phyloP scores from a whole-genome alignment of 2,113 vertebrate genomes.

The Emydocephalus ijimae region DNA sequence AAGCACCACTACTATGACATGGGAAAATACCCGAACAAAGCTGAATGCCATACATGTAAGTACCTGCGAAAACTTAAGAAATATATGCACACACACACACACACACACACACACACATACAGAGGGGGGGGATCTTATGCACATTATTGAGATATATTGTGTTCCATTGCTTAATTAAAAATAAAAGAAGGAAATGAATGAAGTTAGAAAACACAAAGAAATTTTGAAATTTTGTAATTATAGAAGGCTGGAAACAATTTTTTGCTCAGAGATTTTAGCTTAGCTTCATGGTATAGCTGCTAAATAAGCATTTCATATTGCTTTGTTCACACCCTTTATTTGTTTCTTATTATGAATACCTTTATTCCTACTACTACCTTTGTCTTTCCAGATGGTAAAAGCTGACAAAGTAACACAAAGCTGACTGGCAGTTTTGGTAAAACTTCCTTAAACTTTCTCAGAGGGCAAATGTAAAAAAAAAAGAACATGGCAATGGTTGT shows the following conservation, averaged over 20 bases:
- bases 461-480: neutral
- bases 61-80: too few relatives aligned
- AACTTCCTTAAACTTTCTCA: neutral
- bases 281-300: neutral
- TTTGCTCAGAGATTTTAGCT: neutral
- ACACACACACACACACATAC: too few relatives aligned
- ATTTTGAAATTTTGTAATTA: neutral
- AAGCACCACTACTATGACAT: too few relatives aligned
- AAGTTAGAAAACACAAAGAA: constrained; percentile 14
- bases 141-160: neutral
- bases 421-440: neutral
- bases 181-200: neutral
- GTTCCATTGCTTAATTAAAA: neutral
- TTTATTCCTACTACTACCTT: neutral
- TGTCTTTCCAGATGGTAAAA: neutral
- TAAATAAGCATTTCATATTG: neutral
- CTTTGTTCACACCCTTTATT: neutral
- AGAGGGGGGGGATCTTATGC: neutral
- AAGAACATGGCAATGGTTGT: neutral
- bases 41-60: too few relatives aligned
- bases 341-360: neutral
- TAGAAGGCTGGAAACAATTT: neutral
- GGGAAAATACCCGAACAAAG: too few relatives aligned
- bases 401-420: neutral
- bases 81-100: too few relatives aligned